phyloP scores from a whole-genome alignment of 2,888 invertebrate species.

The Acrobasis suavella region DNA sequence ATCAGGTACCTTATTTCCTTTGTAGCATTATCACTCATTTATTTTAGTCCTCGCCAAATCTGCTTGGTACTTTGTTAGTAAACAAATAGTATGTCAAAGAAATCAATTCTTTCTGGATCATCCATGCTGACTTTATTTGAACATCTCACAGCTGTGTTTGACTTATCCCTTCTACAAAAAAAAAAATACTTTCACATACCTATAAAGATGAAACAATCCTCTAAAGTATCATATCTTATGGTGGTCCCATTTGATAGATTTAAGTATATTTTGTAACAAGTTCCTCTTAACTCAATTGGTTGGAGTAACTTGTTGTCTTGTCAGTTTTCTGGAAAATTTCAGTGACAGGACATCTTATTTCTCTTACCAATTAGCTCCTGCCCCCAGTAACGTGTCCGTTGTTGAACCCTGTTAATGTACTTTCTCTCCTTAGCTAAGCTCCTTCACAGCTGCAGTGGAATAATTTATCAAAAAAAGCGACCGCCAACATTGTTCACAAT shows the following conservation, averaged over 20 bases:
- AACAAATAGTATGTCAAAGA: background rate
- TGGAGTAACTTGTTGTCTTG: conserved; percentile 37
- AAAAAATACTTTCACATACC: too few relatives aligned
- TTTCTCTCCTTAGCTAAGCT: conserved; percentile 73
- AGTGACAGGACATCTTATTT: conserved; percentile 75
- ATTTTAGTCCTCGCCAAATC: background rate
- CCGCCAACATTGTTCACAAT: conserved; percentile 62
- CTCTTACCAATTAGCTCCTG: conserved; percentile 66
- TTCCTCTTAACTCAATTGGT: conserved; percentile 34
- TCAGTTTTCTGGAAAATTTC: conserved; percentile 75
- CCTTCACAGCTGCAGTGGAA: conserved; percentile 80
- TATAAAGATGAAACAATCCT: background rate
- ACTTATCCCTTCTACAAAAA: too few relatives aligned
- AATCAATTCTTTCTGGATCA: too few relatives aligned
- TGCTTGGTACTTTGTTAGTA: background rate
- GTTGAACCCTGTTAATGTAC: conserved; percentile 55
- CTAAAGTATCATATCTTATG: background rate
- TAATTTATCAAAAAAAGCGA: conserved; percentile 68
- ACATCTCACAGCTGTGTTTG: too few relatives aligned
- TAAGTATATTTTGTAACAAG: conserved; percentile 30
- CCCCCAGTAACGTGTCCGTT: conserved; percentile 43
- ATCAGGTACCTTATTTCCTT: background rate
- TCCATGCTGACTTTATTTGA: too few relatives aligned
- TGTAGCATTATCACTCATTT: background rate
- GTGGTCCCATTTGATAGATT: conserved; percentile 28